Conservation (phyloP, 2,797 vertebrate species). For the Enteromius thamalakanensis region DNA sequence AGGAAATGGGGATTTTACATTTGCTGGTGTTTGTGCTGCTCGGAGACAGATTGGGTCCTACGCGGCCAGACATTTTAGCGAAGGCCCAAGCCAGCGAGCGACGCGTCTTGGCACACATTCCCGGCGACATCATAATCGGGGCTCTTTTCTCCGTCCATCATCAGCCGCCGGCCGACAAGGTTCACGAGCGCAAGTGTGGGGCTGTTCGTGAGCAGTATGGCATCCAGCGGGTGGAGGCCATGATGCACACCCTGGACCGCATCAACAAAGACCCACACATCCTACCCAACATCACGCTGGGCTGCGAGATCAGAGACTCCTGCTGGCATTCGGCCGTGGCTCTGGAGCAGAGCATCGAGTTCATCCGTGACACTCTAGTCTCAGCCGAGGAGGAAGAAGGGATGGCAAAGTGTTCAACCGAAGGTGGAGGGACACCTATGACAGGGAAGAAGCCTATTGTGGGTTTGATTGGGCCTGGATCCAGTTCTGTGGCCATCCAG, state of each 20-base stretch:
- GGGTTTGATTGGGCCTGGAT: constrained; percentile 96
- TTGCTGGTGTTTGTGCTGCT: constrained; percentile 80
- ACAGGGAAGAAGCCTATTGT: constrained; percentile 95
- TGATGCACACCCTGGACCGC: constrained; percentile 94
- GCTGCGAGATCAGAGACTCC: constrained; percentile 97
- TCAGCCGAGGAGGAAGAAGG: constrained; percentile 93
- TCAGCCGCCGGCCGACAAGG: constrained; percentile 96
- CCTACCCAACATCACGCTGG: constrained; percentile 92
- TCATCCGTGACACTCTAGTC: constrained; percentile 96
- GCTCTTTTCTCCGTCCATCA: constrained; percentile 98
- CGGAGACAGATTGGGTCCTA: constrained; percentile 79
- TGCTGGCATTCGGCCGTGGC: constrained; percentile 99
- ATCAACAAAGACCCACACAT: constrained; percentile 90
- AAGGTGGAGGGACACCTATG: constrained; percentile 74
- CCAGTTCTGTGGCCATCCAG: constrained; percentile 98
- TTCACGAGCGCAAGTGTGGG: constrained; percentile 97
- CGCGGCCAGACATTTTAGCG: constrained; percentile 74
- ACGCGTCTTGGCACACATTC: constrained; percentile 90
- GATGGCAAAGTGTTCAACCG: constrained; percentile 83
- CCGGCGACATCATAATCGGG: constrained; percentile 96
- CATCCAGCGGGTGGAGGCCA: constrained; percentile 97
- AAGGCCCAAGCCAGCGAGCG: constrained; percentile 90
- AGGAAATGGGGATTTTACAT: constrained; percentile 83
- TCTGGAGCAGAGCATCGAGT: constrained; percentile 98
- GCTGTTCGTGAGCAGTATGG: constrained; percentile 96